phyloP scores from a whole-genome alignment of 2,888 invertebrate species.

The Drosophila flavopinicola region DNA sequence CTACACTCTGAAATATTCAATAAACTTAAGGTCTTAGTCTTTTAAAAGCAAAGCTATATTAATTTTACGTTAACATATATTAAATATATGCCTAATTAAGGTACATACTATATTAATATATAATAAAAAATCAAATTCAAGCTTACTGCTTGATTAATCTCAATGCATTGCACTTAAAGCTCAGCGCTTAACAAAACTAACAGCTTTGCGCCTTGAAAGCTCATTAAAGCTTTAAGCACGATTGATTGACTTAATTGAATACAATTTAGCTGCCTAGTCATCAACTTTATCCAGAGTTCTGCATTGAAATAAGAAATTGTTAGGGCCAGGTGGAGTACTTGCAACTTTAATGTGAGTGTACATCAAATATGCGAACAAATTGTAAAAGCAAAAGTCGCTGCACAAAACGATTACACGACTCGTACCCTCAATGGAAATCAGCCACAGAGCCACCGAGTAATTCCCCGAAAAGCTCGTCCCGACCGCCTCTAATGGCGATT shows the following conservation, averaged over 20 bases:
- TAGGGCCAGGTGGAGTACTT: neutral
- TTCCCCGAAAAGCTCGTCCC: constrained; percentile 45
- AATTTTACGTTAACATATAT: too few species aligned
- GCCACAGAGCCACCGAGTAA: constrained; percentile 25
- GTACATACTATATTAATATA: too few species aligned
- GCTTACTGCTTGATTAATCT: too few species aligned
- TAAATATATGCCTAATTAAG: too few species aligned
- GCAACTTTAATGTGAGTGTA: constrained; percentile 18
- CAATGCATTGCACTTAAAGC: too few species aligned
- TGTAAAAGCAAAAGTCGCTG: constrained; percentile 53
- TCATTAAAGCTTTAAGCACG: neutral
- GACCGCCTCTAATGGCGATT: constrained; percentile 70
- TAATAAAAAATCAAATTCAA: too few species aligned
- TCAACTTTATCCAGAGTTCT: neutral
- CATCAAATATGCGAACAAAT: constrained; percentile 64
- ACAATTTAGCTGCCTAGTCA: neutral
- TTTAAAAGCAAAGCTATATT: too few species aligned
- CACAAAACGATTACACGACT: constrained; percentile 71
- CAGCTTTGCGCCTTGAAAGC: neutral
- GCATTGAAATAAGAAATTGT: too few species aligned
- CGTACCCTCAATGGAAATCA: constrained; percentile 45
- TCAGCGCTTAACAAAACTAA: too few species aligned
- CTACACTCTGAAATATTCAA: too few species aligned
- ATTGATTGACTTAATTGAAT: constrained; percentile 1
- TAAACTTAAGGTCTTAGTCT: too few species aligned